Evolutionary conservation across 2,113 vertebrate genomes (phyloP).

Genomic region (Phoxinus phoxinus): DNA sequence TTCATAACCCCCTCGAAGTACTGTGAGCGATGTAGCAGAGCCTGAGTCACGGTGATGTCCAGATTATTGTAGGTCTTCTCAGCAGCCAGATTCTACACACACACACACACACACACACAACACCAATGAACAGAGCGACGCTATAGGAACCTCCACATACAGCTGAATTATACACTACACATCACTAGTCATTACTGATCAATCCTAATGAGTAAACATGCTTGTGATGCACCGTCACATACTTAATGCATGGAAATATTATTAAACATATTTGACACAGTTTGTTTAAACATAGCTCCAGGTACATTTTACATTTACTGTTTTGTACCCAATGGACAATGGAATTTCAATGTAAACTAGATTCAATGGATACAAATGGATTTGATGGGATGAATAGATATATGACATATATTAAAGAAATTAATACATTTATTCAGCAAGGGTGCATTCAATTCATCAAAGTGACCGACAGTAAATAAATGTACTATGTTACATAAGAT

Average conservation of each 20-base stretch:
- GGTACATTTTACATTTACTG: not conserved
- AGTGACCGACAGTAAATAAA: not conserved
- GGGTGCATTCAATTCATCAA: not conserved
- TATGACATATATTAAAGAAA: not conserved
- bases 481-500: not conserved
- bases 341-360: not conserved
- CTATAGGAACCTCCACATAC: not conserved
- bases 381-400: not conserved
- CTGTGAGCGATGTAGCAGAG: slow-evolving; percentile 94
- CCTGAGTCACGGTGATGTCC: slow-evolving; percentile 96
- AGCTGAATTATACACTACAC: not conserved
- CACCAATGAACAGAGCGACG: slow-evolving; percentile 3
- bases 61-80: slow-evolving; percentile 99
- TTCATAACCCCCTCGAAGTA: slow-evolving; percentile 98
- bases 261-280: too few relatives aligned
- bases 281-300: not conserved
- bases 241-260: too few relatives aligned
- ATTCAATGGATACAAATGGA: not conserved
- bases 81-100: slow-evolving; percentile 92
- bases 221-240: too few relatives aligned
- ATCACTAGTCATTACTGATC: not conserved
- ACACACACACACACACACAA: not conserved
- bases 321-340: not conserved
- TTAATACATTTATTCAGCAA: not conserved
- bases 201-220: not conserved